phyloP scores from a whole-genome alignment of 2,113 vertebrate species.

The Rostratula benghalensis region DNA sequence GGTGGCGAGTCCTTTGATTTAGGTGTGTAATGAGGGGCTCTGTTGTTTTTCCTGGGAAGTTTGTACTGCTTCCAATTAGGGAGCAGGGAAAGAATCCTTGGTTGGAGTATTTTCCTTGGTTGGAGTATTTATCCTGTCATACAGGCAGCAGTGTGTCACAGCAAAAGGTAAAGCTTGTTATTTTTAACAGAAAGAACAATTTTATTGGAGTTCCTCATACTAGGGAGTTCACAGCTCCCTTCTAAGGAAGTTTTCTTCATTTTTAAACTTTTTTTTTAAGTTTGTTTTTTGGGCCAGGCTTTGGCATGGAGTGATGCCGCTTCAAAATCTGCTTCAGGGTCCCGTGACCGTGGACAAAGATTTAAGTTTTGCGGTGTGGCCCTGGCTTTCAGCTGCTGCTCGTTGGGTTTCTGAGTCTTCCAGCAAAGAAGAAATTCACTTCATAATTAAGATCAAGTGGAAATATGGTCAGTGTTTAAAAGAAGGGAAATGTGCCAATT shows the following conservation, averaged over 20 bases:
- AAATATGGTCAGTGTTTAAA: not conserved
- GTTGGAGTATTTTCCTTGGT: not conserved
- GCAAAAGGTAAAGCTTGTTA: not conserved
- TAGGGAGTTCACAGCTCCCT: not conserved
- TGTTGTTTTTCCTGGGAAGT: not conserved
- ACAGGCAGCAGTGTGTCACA: not conserved
- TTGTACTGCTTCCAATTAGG: not conserved
- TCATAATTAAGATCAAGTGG: not conserved
- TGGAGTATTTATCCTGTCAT: not conserved
- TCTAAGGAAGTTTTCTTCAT: not conserved
- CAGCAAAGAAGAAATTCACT: not conserved
- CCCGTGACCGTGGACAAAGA: not conserved
- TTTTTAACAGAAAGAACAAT: not conserved
- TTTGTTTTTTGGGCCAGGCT: not conserved
- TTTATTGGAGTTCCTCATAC: not conserved
- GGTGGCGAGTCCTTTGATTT: not conserved
- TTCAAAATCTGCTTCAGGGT: not conserved
- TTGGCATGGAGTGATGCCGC: not conserved
- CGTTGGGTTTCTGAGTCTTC: not conserved
- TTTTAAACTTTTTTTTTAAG: not conserved
- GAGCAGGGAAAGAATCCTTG: not conserved
- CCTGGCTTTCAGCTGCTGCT: not conserved
- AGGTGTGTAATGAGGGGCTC: not conserved
- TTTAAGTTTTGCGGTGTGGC: not conserved
- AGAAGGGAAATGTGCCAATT: not conserved